Evolutionary conservation across 2,888 invertebrate species (phyloP).

Genomic region (Brachylomia viminalis): DNA sequence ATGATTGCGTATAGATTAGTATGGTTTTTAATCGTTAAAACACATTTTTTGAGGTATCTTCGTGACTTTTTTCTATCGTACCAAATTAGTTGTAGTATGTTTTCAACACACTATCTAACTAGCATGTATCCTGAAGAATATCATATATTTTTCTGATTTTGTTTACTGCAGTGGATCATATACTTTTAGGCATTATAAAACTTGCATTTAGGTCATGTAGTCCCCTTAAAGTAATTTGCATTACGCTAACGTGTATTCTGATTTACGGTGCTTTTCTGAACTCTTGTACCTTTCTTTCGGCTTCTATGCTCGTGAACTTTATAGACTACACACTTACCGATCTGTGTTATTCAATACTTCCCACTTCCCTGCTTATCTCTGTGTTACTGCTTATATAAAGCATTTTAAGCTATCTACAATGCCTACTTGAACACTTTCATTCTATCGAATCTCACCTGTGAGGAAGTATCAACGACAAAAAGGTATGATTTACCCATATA

Average conservation of each 20-base stretch:
- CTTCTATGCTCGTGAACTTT: not conserved
- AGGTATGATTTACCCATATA: not conserved
- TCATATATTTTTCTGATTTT: no score
- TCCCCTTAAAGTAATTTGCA: not conserved
- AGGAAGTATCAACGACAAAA: not conserved
- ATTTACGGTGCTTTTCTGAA: not conserved
- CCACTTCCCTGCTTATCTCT: not conserved
- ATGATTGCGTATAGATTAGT: no score
- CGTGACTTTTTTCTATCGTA: no score
- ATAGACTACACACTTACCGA: not conserved
- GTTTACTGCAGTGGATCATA: no score
- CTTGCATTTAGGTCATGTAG: no score
- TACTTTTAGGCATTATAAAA: no score
- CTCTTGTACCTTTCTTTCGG: not conserved
- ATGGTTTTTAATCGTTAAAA: no score
- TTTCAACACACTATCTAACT: no score
- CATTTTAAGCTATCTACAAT: not conserved
- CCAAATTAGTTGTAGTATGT: no score
- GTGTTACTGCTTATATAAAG: not conserved
- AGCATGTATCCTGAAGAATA: no score
- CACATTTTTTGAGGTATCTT: no score
- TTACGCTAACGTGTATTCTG: not conserved
- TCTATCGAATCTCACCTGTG: not conserved
- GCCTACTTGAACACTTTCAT: not conserved
- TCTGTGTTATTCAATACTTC: not conserved